Evolutionary conservation across 92 coral and sea anemone species (phyloP), one percentile per base, ranked within the genome.

Genomic region (Porites lobata): DNA sequence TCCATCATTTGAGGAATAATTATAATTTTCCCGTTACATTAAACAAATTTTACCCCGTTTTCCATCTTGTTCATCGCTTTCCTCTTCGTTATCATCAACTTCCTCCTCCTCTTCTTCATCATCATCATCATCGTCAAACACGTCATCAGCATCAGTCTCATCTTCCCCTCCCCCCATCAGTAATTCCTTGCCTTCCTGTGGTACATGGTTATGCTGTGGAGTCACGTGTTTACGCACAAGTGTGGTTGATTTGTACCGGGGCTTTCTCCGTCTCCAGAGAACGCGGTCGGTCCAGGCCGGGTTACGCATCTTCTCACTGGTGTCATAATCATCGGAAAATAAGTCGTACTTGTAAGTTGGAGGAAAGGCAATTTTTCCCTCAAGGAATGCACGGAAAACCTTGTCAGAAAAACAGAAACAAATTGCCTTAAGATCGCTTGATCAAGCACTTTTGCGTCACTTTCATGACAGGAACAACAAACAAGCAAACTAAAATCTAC

Each of bases 201-300:
- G 73, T n/a, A 52, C 76, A 38, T 79, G 84, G 56, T 62, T 68
- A 50, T 71, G 47, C 65, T 87, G 90, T 38, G 76, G 43, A 29
- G 87, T 73, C 75, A 91, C 88, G 47, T 93, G 89, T 71, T 93
- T 93, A n/a, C 86, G 91, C 52, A 59, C 89, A 32, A 90, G 84
- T 26, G 85, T 87, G 10, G 91, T 80, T n/a, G 95, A 94, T 87
- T 92, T 96, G 91, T 89, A 93, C 90, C 90, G 91, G 80, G 98
- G 98, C 92, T 86, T 95, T 21, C 99, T 90, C 80, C 99, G 95
- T 65, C 99, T 88, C 99, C 99, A 97, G 54, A 97, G 88, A 68
- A 97, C 95, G 84, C 99, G 99, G 90, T 97, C 99, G 73, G 99
- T 97, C 99, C 99, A 97, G 91, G 99, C 99, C 4, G 99, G 99